These are phyloP conservation scores for Pterocles orientalis DNA, from an alignment of 2,113 vertebrate genomes.

Conservation along the genomic window DNA sequence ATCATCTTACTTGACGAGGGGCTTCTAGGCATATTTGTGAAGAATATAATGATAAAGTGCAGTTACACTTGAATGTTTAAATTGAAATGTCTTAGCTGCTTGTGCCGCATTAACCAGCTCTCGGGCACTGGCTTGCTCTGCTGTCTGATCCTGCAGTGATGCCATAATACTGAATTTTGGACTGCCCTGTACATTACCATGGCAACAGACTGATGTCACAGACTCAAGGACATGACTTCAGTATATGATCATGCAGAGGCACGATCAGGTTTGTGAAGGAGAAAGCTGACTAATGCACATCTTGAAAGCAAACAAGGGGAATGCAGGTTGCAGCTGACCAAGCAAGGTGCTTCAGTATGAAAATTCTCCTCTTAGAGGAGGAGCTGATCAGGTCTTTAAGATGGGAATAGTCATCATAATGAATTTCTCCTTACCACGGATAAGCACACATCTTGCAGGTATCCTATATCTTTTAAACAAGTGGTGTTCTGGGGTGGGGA, in stretches of 20 bases:
- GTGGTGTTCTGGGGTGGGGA: constrained; percentile 1
- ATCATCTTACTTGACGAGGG: background rate
- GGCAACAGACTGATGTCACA: constrained; percentile 74
- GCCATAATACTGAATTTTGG: constrained; percentile 61
- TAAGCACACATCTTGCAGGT: constrained; percentile 3
- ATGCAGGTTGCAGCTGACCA: constrained; percentile 16
- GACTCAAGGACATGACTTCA: constrained; percentile 71
- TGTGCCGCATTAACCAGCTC: constrained; percentile 29
- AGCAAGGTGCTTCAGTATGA: background rate
- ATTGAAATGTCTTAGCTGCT: background rate
- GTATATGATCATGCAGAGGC: constrained; percentile 55
- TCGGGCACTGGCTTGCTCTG: background rate
- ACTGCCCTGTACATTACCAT: constrained; percentile 56
- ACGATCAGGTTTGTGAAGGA: constrained; percentile 23
- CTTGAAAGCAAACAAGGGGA: constrained; percentile 31
- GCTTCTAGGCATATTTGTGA: background rate
- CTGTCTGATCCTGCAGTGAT: constrained; percentile 59
- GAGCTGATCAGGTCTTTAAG: background rate
- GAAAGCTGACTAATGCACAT: constrained; percentile 55
- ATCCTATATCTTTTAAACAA: background rate
- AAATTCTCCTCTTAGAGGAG: background rate
- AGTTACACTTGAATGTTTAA: background rate
- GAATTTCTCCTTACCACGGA: constrained; percentile 12
- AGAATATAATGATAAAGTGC: background rate
- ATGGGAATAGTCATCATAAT: background rate